These are phyloP conservation scores for Caiman crocodilus DNA, from an alignment of 2,797 vertebrate genomes.

Conservation along the genomic window DNA sequence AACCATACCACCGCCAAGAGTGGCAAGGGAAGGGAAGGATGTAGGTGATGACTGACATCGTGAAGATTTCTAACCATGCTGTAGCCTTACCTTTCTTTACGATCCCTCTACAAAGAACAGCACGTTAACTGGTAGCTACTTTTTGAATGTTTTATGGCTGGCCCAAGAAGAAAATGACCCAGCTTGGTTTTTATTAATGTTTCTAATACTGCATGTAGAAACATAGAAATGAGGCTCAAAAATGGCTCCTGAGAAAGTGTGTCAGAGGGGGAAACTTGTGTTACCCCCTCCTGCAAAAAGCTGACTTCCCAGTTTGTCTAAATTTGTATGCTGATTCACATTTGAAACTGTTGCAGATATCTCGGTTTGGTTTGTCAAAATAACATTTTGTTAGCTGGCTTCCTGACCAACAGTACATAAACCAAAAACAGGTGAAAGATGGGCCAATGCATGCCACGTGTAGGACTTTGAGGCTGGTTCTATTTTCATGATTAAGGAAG, in stretches of 20 bases:
- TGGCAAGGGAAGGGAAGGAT: background rate
- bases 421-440: constrained; percentile 31
- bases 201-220: constrained; percentile 18
- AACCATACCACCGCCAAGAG: background rate
- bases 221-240: constrained; percentile 26
- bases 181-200: constrained; percentile 16
- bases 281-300: constrained; percentile 35
- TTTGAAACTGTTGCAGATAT: constrained; percentile 5
- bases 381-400: constrained; percentile 14
- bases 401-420: background rate
- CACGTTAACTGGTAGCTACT: background rate
- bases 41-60: background rate
- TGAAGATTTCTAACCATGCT: constrained; percentile 32
- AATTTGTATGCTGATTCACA: constrained; percentile 39
- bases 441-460: background rate
- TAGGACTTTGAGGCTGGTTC: background rate
- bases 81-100: constrained; percentile 43
- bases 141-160: constrained; percentile 36
- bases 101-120: constrained; percentile 44
- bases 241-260: constrained; percentile 21
- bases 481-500: constrained; percentile 24
- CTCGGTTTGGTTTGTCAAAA: constrained; percentile 37
- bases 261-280: constrained; percentile 1
- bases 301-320: constrained; percentile 49
- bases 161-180: background rate